phyloP scores from a whole-genome alignment of 2,888 invertebrate genomes.

The Empis stercorea region DNA sequence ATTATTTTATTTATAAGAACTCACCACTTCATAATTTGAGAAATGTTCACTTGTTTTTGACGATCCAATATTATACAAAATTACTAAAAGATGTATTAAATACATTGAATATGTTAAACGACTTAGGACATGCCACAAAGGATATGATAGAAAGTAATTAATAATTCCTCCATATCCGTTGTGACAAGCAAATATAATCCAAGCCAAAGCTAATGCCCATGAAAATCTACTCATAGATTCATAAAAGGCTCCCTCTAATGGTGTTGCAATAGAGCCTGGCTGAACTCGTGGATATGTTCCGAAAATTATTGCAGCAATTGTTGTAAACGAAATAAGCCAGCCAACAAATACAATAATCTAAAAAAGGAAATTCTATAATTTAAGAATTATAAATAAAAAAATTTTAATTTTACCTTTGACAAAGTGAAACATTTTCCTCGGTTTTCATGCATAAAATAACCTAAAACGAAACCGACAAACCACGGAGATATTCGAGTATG shows the following conservation, averaged over 20 bases:
- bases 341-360: neutral
- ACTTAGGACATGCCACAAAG: slow-evolving; percentile 30
- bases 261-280: slow-evolving; percentile 10
- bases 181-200: slow-evolving; percentile 35
- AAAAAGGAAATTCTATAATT: neutral
- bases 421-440: neutral
- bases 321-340: slow-evolving; percentile 9
- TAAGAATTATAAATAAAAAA: neutral
- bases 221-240: slow-evolving; percentile 28
- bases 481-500: slow-evolving; percentile 17
- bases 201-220: slow-evolving; percentile 29
- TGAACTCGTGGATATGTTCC: slow-evolving; percentile 3
- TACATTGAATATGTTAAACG: slow-evolving; percentile 31
- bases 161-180: slow-evolving; percentile 32
- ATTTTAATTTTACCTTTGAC: slow-evolving; percentile 2
- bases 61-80: neutral
- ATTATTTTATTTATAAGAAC: neutral
- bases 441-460: slow-evolving; percentile 15
- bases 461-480: slow-evolving; percentile 18
- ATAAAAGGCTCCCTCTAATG: slow-evolving; percentile 27
- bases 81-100: slow-evolving; percentile 11
- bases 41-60: slow-evolving; percentile 7
- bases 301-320: slow-evolving; percentile 10
- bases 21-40: slow-evolving; percentile 9
- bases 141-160: slow-evolving; percentile 30